These are phyloP conservation scores for Poecilobothrus nobilitatus DNA, from an alignment of 2,888 invertebrate species.

Conservation along the genomic window DNA sequence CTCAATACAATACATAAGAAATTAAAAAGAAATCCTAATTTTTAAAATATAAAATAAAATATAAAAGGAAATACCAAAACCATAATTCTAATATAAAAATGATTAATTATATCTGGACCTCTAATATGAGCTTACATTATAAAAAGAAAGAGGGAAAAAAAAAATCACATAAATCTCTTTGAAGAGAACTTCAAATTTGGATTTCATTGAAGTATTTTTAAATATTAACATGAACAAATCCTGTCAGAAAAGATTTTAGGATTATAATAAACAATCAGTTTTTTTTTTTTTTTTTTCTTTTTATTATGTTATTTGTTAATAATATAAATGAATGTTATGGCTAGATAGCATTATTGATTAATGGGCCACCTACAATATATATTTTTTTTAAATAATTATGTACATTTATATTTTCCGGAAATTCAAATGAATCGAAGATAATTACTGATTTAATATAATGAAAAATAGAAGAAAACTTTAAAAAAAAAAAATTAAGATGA, in stretches of 20 bases:
- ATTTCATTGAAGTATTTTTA: too few relatives aligned
- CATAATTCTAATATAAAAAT: slow-evolving; percentile 3
- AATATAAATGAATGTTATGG: not conserved
- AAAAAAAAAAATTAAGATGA: too few relatives aligned
- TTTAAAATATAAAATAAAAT: too few relatives aligned
- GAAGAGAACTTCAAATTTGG: too few relatives aligned
- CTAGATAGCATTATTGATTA: not conserved
- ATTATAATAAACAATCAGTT: not conserved
- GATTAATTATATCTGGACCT: not conserved
- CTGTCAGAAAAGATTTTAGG: not conserved
- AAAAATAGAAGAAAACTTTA: too few relatives aligned
- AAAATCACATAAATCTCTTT: too few relatives aligned
- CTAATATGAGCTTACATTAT: not conserved
- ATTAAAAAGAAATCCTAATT: too few relatives aligned
- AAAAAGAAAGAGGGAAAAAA: not conserved
- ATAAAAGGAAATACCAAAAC: not conserved
- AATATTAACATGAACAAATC: not conserved
- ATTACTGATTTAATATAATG: not conserved
- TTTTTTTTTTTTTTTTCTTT: not conserved
- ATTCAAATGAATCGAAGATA: not conserved
- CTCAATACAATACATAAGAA: too few relatives aligned
- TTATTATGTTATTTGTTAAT: not conserved
- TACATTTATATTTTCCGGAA: not conserved
- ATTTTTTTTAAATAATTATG: not conserved
- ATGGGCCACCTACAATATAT: not conserved